phyloP scores from a whole-genome alignment of 2,888 invertebrate species.

The Steinernema hermaphroditum region DNA sequence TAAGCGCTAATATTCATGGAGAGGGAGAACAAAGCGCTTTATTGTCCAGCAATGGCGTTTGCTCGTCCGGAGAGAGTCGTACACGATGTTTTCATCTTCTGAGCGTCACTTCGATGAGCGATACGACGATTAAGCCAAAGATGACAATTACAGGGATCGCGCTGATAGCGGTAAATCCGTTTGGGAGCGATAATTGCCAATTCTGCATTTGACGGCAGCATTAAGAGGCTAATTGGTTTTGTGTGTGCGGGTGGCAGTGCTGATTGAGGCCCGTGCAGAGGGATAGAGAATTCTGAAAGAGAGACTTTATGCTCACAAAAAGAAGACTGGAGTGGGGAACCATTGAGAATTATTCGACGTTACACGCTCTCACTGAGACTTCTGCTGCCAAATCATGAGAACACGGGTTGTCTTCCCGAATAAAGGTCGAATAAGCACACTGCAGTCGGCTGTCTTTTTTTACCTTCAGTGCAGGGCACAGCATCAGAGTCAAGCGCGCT shows the following conservation, averaged over 20 bases:
- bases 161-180: not conserved
- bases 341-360: no score
- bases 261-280: not conserved
- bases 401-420: no score
- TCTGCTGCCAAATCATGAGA: no score
- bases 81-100: no score
- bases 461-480: no score
- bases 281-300: no score
- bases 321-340: no score
- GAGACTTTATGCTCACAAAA: no score
- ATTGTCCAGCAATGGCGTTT: not conserved
- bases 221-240: conserved; percentile 5
- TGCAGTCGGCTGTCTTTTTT: no score
- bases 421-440: no score
- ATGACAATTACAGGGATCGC: not conserved
- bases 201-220: not conserved
- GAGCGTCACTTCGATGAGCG: not conserved
- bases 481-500: no score
- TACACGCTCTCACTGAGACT: no score
- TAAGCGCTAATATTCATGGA: not conserved
- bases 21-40: not conserved
- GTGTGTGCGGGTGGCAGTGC: not conserved
- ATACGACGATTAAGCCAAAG: not conserved
- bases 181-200: not conserved
- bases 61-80: not conserved